Evolutionary conservation across 2,888 invertebrate species (phyloP), one percentile per base, ranked within the genome.

Genomic region (Metallyticus violacea): DNA sequence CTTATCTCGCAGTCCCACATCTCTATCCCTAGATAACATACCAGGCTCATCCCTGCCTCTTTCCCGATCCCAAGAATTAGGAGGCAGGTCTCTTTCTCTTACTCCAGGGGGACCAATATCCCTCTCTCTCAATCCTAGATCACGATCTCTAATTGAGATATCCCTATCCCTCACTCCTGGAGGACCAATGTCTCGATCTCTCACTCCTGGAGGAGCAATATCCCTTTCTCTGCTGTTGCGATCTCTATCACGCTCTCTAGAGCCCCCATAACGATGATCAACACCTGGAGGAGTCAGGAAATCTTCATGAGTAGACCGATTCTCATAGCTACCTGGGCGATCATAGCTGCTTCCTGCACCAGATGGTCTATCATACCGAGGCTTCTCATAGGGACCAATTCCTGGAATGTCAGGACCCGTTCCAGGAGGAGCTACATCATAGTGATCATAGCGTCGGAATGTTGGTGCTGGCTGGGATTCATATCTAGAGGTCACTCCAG

Each of bases 1-100:
- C 30, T 91, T 89, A 27, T 90, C 90, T 28, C 90, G 86, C n/a
- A n/a, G n/a, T 27, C 88, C 85, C 81, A 81, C 82, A 7, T 88
- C 87, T 81, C 87, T 85, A 79, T 22, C 86, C 79, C 81, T 82
- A 83, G 83, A 77, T 25, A 62, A 62, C 15, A 7, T 22, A 4
- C 40, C 40, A 62, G 40, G 15, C 9, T 62, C 40, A 7, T 87
- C 86, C 30, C 87, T 86, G 26, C 86, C 85, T 79, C 82, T 85
- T 3, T 87, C 87, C 28, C 86, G 85, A 7, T 27, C 78, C 26
- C 77, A n/a, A 7, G 77, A 77, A 62, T 7, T 7, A 27, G 83
- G 29, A 9, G 82, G 82, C 27, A 83, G 2, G 29, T 83, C 83
- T 22, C 40, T 62, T 25, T 83, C 83, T 25, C 83, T 26, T 25